Conservation (phyloP, 2,888 invertebrate genomes). For the Drosophila neotestacea region DNA sequence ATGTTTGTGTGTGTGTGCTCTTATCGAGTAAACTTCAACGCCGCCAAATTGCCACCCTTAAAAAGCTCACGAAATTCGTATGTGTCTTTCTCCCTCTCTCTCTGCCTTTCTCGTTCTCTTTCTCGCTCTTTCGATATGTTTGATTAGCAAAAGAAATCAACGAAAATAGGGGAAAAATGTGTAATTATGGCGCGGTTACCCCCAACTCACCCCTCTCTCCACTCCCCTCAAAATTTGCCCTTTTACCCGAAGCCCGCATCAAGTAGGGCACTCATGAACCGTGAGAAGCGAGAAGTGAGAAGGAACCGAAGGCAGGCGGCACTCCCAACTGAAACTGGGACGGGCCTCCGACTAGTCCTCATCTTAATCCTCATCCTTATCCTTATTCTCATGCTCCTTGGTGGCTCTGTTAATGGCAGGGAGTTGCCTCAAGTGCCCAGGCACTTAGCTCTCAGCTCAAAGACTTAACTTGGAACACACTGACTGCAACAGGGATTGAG, state of each 20-base stretch:
- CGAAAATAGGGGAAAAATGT: slow-evolving; percentile 51
- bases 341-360: slow-evolving; percentile 2
- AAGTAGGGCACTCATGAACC: slow-evolving; percentile 43
- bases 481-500: background rate
- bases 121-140: slow-evolving; percentile 43
- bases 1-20: slow-evolving; percentile 40
- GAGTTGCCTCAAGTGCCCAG: slow-evolving; percentile 53
- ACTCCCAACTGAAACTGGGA: slow-evolving; percentile 14
- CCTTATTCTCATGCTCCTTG: slow-evolving; percentile 3
- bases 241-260: slow-evolving; percentile 36
- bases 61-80: slow-evolving; percentile 45
- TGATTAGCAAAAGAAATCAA: slow-evolving; percentile 66
- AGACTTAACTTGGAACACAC: slow-evolving; percentile 35
- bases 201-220: background rate
- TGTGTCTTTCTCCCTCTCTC: slow-evolving; percentile 3
- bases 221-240: slow-evolving; percentile 3
- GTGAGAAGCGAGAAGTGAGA: slow-evolving; percentile 28
- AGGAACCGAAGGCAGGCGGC: slow-evolving; percentile 10
- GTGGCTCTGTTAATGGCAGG: slow-evolving; percentile 45
- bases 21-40: slow-evolving; percentile 69
- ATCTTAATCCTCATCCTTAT: background rate
- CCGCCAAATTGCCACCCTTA: slow-evolving; percentile 81
- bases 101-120: background rate
- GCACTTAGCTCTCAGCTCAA: slow-evolving; percentile 50
- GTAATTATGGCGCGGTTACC: slow-evolving; percentile 74